Conservation (phyloP, 2,888 invertebrate genomes). For the Aquatica leii region DNA sequence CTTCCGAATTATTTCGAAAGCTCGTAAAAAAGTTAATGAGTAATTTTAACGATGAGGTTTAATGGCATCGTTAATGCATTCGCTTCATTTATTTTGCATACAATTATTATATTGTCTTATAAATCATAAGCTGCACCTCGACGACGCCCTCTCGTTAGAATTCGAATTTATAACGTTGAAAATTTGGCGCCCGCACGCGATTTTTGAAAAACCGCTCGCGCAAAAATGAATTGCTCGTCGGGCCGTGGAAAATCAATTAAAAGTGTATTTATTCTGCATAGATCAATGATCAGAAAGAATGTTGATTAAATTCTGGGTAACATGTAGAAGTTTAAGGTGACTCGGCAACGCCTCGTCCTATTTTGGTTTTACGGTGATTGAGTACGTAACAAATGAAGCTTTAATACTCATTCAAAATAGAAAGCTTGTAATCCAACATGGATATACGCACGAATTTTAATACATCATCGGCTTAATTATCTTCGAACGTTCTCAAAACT, state of each 20-base stretch:
- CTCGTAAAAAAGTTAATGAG: conserved; percentile 57
- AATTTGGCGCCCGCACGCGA: background rate
- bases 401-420: conserved; percentile 27
- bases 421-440: conserved; percentile 22
- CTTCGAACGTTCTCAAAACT: background rate
- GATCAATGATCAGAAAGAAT: conserved; percentile 42
- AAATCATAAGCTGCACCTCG: conserved; percentile 45
- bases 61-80: conserved; percentile 57
- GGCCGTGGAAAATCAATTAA: conserved; percentile 43
- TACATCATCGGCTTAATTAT: conserved; percentile 7
- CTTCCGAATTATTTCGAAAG: conserved; percentile 21
- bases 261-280: conserved; percentile 43
- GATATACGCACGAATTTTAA: conserved; percentile 6
- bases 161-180: conserved; percentile 16
- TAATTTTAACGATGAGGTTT: conserved; percentile 58
- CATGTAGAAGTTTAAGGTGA: conserved; percentile 31
- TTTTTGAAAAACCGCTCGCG: conserved; percentile 27
- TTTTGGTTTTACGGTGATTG: conserved; percentile 38
- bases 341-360: conserved; percentile 36
- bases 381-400: conserved; percentile 35
- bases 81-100: conserved; percentile 55
- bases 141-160: conserved; percentile 34
- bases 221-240: conserved; percentile 36
- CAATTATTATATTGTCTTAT: conserved; percentile 49
- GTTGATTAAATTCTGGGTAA: conserved; percentile 42